Base-by-base conservation (phyloP, 2,888 invertebrate genomes). In the Leptothorax acervorum region DNA sequence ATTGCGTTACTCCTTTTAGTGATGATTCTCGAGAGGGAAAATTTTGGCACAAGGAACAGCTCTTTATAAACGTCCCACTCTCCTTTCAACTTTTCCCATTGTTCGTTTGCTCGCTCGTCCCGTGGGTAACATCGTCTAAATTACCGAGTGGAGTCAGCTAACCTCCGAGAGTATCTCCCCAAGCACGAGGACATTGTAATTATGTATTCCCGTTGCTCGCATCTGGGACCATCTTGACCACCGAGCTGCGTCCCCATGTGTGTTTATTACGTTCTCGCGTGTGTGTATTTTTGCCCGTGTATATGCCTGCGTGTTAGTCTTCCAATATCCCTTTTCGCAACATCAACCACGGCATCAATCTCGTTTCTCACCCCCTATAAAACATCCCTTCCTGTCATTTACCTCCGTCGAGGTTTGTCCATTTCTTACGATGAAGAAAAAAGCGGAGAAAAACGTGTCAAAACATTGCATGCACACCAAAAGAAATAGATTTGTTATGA, bases 201-300 rank as follows among this genome's bases (percentile, higher is more conserved):
- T 93, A 93, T 92, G 93, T 91, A 92, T 92, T 92, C 92, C 90
- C 90, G 92, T 91, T 92, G 92, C 92, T 92, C 91, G 90, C 93
- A 92, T 93, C 93, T 92, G 93, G 91, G 92, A 91, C 91, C 91
- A 68, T 68, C 87, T 83, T 71, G 85, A 83, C 63, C 74, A 82
- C 70, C 85, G 83, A 79, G 63, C 82, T 75, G 74, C 85, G 87
- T 83, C 85, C 82, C 84, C 85, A 74, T 79, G 42, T 71, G 48
- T 73, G 79, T 60, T 81, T 60, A 71, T 71, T 60, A 81, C 48
- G 39, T 28, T 62, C 60, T 60, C 35, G 75, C 85, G 79, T 86
- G 87, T 70, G 48, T 63, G 74, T 63, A 45, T 71, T 79, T 71
- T 78, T 45, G 82, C 66, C 31, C 60, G 66, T 55, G 68, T 87